These are phyloP conservation scores for Hyles lineata DNA, from an alignment of 2,888 invertebrate genomes.

Conservation along the genomic window DNA sequence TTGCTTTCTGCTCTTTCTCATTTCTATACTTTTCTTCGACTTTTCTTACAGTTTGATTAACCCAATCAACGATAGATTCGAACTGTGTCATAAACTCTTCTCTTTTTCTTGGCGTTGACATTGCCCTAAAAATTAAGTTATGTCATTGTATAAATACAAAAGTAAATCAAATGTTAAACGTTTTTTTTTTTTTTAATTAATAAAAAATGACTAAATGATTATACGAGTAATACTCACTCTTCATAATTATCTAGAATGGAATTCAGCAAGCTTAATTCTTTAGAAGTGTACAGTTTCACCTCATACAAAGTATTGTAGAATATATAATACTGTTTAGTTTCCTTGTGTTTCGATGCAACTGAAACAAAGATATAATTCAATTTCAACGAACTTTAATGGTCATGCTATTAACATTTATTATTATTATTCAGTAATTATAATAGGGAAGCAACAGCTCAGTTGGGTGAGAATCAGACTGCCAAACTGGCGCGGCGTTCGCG, in stretches of 20 bases:
- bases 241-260: constrained; percentile 95
- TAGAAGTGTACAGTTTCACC: constrained; percentile 95
- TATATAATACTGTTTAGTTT: constrained; percentile 98
- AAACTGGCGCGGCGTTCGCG: too few relatives aligned
- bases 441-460: background rate
- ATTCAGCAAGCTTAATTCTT: constrained; percentile 94
- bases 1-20: constrained; percentile 70
- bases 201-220: background rate
- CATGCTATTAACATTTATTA: background rate
- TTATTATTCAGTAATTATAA: background rate
- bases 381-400: background rate
- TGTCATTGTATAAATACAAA: constrained; percentile 9
- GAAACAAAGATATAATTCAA: constrained; percentile 50
- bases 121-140: constrained; percentile 86
- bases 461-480: too few relatives aligned
- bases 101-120: constrained; percentile 90
- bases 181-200: background rate
- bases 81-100: constrained; percentile 97
- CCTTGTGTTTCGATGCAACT: constrained; percentile 97
- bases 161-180: background rate
- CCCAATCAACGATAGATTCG: constrained; percentile 94
- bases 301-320: constrained; percentile 98
- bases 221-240: constrained; percentile 88
- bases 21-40: constrained; percentile 84
- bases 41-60: constrained; percentile 93